phyloP scores from a whole-genome alignment of 2,888 invertebrate genomes.

The Coenonympha glycerion region DNA sequence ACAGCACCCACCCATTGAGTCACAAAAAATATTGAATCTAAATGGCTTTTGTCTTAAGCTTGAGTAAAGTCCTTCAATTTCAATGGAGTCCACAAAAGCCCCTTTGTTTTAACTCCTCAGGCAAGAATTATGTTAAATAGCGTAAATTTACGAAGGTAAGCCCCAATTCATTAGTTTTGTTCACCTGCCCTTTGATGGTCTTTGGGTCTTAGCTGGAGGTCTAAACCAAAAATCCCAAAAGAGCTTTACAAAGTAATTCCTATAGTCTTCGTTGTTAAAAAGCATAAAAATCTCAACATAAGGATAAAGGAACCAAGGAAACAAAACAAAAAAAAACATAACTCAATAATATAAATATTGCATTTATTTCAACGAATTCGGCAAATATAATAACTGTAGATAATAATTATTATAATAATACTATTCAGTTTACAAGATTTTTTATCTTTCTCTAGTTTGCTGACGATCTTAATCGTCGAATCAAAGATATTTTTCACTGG shows the following conservation, averaged over 20 bases:
- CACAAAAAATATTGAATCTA: conserved; percentile 27
- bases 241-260: conserved; percentile 20
- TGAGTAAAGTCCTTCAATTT: conserved; percentile 10
- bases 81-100: conserved; percentile 36
- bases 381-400: conserved; percentile 75
- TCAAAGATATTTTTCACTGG: conserved; percentile 62
- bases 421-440: conserved; percentile 72
- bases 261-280: conserved; percentile 31
- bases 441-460: conserved; percentile 54
- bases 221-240: conserved; percentile 22
- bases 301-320: conserved; percentile 66
- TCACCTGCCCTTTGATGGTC: conserved; percentile 50
- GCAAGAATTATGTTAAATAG: conserved; percentile 34
- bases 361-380: conserved; percentile 77
- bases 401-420: conserved; percentile 75
- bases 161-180: conserved; percentile 38
- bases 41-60: conserved; percentile 29
- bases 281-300: conserved; percentile 44
- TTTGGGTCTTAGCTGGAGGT: conserved; percentile 32
- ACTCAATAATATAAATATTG: conserved; percentile 77
- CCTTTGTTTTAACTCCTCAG: conserved; percentile 57
- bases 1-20: conserved; percentile 55
- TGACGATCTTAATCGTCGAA: conserved; percentile 33
- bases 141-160: conserved; percentile 35
- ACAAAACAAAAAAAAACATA: conserved; percentile 66